Percentiles rank a stretch among this genome's conserved stretches.
Conservation (phyloP, 1,140 invertebrate species). For the Laupala kohalensis region DNA sequence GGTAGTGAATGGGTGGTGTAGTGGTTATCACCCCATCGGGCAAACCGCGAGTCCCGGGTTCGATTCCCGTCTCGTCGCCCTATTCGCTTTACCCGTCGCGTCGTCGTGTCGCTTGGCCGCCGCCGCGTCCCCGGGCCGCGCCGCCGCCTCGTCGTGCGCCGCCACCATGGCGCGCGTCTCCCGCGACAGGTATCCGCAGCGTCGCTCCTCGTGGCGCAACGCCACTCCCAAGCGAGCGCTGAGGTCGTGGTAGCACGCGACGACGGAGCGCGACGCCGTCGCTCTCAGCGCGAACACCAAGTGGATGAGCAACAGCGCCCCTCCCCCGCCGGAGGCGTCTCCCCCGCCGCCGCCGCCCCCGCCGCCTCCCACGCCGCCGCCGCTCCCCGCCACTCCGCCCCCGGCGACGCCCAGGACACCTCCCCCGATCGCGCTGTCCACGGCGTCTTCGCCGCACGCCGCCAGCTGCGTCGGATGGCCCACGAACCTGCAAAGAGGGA, state of each 20-base stretch:
- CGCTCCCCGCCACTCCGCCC: too few relatives aligned
- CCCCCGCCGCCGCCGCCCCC: too few relatives aligned
- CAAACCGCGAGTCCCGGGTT: too few relatives aligned
- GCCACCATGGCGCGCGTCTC: constrained; percentile 80
- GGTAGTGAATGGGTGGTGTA: too few relatives aligned
- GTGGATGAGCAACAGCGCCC: constrained; percentile 64
- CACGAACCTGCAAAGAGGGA: not conserved
- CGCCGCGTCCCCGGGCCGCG: too few relatives aligned
- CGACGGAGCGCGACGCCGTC: constrained; percentile 79
- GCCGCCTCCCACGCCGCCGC: too few relatives aligned
- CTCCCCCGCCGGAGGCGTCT: not conserved
- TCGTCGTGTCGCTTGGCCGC: too few relatives aligned
- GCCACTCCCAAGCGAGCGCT: constrained; percentile 82
- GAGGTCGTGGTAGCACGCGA: constrained; percentile 89
- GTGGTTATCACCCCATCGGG: too few relatives aligned
- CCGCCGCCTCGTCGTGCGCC: constrained; percentile 55
- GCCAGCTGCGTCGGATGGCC: constrained; percentile 72
- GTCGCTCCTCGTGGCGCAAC: constrained; percentile 77
- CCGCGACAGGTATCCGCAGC: constrained; percentile 75
- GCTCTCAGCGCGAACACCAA: constrained; percentile 86
- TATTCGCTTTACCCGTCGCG: too few relatives aligned
- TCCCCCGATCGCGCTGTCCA: not conserved
- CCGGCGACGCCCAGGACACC: too few relatives aligned
- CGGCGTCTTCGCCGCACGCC: too few relatives aligned
- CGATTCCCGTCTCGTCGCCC: too few relatives aligned